A percentile compares a stretch with the other conserved stretches of the same genome.
Evolutionary conservation across 2,797 vertebrate genomes (phyloP).

Genomic region (Cynopterus sphinx): DNA sequence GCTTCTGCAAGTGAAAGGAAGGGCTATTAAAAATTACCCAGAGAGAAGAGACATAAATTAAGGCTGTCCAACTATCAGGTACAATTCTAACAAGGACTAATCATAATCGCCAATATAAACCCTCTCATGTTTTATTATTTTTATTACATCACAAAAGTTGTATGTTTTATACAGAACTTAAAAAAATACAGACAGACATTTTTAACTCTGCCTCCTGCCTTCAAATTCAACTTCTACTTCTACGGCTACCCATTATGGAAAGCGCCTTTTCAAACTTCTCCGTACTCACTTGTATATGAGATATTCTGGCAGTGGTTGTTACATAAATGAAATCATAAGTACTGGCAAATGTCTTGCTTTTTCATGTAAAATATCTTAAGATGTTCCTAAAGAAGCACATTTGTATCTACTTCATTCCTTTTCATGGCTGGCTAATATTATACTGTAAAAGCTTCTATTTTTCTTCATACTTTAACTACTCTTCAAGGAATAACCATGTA

Average conservation of each 20-base stretch:
- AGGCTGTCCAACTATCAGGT: not conserved
- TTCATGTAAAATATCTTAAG: not conserved
- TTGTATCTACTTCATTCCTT: not conserved
- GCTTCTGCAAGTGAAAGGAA: not conserved
- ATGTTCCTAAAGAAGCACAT: conserved; percentile 12
- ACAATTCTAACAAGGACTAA: not conserved
- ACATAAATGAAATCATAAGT: conserved; percentile 4
- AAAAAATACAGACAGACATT: not conserved
- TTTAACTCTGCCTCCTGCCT: not conserved
- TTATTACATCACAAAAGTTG: not conserved
- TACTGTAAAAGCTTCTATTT: not conserved
- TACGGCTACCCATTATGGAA: not conserved
- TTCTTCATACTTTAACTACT: not conserved
- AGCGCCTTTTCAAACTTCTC: not conserved
- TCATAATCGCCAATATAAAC: not conserved
- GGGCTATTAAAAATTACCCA: conserved; percentile 34
- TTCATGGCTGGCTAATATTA: not conserved
- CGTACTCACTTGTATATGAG: not conserved
- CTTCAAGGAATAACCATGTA: not conserved
- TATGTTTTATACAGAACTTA: not conserved
- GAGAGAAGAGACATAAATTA: not conserved
- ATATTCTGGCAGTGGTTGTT: not conserved
- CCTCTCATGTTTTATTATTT: not conserved
- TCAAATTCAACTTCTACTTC: not conserved
- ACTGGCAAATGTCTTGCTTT: not conserved